Evolutionary conservation across 1,140 invertebrate species (phyloP), one percentile per base, ranked within the genome.

Genomic region (Procambarus clarkii): DNA sequence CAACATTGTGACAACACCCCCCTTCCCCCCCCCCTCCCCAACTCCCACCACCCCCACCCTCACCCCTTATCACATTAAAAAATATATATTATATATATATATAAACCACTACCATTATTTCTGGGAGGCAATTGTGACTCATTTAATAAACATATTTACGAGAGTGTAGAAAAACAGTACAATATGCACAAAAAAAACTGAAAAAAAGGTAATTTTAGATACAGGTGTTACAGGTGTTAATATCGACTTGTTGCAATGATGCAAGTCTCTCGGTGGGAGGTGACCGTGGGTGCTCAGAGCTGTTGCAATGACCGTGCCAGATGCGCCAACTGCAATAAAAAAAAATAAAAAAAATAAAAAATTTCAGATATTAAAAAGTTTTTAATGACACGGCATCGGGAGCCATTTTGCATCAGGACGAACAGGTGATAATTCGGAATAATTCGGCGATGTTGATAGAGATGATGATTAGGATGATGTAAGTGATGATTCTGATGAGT

Each of bases 111-210:
- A 58, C 74, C 69, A 87, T 87, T 87, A 87, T 87, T 34, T 77
- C 85, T 76, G 50, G 48, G 71, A 79, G 21, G 74, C 74, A 87
- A 87, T 87, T 78, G 79, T 87, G 74, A 87, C 85, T 78, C 85
- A 79, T 74, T 71, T 87, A 87, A 87, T 87, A 87, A 58, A 87
- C 48, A 87, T 74, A 87, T 87, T 79, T 87, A 77, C 48, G 50
- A 13, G 50, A 13, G 13, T 8, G 13, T 34, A 34, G 48, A 69
- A 54, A 54, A 82, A 82, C 58, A 82, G 48, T 46, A 82, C 80
- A 82, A 60, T 60, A 60, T 58, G 4, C 54, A n/a, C n/a, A 18
- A 18, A 46, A 54, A 60, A 82, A 44, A 34, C 0, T 1, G 2
- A 7, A 54, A 82, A 82, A 60, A 58, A 54, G 60, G 58, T 45